These are phyloP conservation scores for Nephila pilipes DNA, from an alignment of 1,140 invertebrate species.

Conservation along the genomic window DNA sequence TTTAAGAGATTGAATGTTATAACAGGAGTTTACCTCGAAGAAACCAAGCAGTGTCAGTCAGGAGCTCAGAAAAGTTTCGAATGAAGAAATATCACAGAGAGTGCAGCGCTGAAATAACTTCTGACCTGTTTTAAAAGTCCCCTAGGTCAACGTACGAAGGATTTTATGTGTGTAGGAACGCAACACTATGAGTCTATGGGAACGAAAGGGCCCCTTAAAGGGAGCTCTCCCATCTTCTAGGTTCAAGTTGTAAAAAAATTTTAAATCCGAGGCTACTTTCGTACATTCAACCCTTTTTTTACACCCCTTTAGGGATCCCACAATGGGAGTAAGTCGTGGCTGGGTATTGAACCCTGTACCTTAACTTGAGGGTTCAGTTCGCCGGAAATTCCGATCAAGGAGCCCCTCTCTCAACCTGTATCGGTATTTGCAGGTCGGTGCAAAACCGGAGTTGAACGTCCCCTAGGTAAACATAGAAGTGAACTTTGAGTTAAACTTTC, in stretches of 20 bases:
- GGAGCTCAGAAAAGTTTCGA: not conserved
- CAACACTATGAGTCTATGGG: conserved; percentile 57
- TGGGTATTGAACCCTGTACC: conserved; percentile 57
- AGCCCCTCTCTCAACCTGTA: conserved; percentile 62
- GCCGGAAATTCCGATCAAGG: conserved; percentile 65
- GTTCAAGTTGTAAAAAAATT: conserved; percentile 24
- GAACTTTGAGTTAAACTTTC: not conserved
- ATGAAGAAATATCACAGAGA: not conserved
- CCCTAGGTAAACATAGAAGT: conserved; percentile 44
- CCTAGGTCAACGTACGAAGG: conserved; percentile 46
- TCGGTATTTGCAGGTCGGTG: conserved; percentile 70
- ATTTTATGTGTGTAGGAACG: conserved; percentile 58
- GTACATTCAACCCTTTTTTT: conserved; percentile 70
- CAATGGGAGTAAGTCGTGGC: conserved; percentile 49
- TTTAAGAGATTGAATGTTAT: too few species aligned
- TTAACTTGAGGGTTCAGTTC: conserved; percentile 50
- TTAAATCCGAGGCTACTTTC: conserved; percentile 53
- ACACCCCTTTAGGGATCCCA: not conserved
- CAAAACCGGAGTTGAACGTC: conserved; percentile 61
- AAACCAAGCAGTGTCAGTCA: not conserved
- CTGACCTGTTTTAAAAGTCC: conserved; percentile 51
- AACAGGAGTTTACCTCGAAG: not conserved
- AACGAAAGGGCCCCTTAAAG: conserved; percentile 61
- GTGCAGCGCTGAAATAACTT: not conserved
- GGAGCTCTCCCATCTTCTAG: not conserved